Base-by-base conservation (phyloP, 2,888 invertebrate species). In the Euspilapteryx auroguttella region DNA sequence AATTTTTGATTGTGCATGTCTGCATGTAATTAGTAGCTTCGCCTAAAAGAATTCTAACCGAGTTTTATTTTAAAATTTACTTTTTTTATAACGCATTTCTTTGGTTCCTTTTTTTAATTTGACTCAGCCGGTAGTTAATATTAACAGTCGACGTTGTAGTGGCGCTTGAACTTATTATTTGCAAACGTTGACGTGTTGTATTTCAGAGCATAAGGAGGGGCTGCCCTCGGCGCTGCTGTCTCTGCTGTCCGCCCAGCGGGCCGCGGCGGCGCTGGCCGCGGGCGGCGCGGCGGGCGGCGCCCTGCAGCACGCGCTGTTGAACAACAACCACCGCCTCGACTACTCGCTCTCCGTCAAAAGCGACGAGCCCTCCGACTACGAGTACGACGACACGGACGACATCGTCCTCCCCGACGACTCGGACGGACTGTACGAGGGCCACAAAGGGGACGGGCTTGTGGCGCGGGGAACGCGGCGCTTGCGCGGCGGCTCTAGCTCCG, bases 21-120 rank as follows among this genome's bases (percentile, higher is more conserved):
- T 73, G 75, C 75, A 75, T 75, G 75, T 64, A 52, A 53, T 71
- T 71, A 69, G 25, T 66, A 69, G 75, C 75, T 73, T 75, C 65
- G 73, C 75, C 75, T 71, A 47, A 59, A 65, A 55, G 58, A 47
- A 64, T 68, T 65, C 71, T 73, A 75, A 73, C 73, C 48, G 66
- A 65, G 50, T 61, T 57, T 61, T 51, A 50, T 45, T 47, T 45
- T n/a, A n/a, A 45, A 40, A 45, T 48, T 42, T 44, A 47, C 47
- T 55, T 55, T 59, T 59, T 64, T 58, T 56, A 58, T 73, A 73
- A 75, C 75, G 75, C 75, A 75, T 75, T 75, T 75, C 75, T 73
- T 75, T 75, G 75, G 75, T 75, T 73, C 75, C 75, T 75, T 73
- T 66, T 71, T 71, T 63, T 61, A 66, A 59, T 56, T 64, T 64